phyloP scores from a whole-genome alignment of 2,888 invertebrate genomes.

The Protula sp. region DNA sequence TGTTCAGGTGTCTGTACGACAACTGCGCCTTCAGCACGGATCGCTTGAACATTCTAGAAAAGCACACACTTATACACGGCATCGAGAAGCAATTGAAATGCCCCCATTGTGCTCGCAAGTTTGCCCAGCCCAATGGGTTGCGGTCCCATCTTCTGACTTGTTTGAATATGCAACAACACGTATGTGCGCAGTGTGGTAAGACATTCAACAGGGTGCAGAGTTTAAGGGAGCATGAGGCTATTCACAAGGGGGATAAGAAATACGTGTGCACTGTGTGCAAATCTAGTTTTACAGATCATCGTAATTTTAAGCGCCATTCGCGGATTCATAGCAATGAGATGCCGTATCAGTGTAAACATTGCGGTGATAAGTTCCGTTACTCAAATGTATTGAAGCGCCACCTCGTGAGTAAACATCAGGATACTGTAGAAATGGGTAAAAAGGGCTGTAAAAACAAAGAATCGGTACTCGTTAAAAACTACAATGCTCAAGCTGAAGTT shows the following conservation, averaged over 20 bases:
- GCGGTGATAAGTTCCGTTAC: not conserved
- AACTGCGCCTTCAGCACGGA: not conserved
- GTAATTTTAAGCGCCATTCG: not conserved
- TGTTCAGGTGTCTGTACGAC: not conserved
- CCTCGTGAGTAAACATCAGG: not conserved
- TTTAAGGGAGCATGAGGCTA: not conserved
- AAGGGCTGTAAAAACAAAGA: not conserved
- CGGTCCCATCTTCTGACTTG: not conserved
- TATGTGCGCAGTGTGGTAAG: not conserved
- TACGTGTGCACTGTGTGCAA: not conserved
- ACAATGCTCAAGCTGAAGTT: not conserved
- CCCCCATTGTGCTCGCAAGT: not conserved
- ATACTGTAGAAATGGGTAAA: not conserved
- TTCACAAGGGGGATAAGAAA: not conserved
- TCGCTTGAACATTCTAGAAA: not conserved
- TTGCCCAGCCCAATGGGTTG: not conserved
- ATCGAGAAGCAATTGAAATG: not conserved
- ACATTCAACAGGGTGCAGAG: not conserved
- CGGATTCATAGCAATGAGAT: not conserved
- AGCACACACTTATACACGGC: not conserved
- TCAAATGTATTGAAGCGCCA: not conserved
- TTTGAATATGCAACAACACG: not conserved
- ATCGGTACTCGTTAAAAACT: not conserved
- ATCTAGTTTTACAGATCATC: not conserved
- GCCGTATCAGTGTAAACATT: not conserved